These are phyloP conservation scores for Hiodon alosoides DNA, from an alignment of 2,113 vertebrate genomes.

Conservation along the genomic window DNA sequence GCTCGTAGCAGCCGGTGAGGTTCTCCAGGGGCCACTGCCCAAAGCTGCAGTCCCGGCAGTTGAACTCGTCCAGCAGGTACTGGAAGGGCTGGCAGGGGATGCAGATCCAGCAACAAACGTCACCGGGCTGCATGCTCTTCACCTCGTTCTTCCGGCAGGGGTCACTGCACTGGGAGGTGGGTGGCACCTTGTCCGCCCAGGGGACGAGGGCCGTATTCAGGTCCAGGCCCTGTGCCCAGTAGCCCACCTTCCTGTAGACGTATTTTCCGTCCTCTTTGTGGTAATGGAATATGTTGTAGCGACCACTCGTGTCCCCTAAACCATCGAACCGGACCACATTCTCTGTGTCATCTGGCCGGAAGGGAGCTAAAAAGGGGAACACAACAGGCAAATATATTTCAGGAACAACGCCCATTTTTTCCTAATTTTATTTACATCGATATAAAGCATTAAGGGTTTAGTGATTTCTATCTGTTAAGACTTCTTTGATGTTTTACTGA, in stretches of 20 bases:
- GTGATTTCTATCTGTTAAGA: background rate
- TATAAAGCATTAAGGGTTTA: too few relatives aligned
- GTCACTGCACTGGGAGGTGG: constrained; percentile 92
- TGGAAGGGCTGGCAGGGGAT: constrained; percentile 92
- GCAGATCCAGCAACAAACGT: constrained; percentile 98
- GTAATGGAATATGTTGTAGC: constrained; percentile 96
- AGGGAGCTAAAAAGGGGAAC: constrained; percentile 71
- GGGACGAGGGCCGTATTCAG: constrained; percentile 78
- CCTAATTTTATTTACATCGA: background rate
- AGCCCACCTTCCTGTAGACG: constrained; percentile 85
- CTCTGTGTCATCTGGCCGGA: constrained; percentile 78
- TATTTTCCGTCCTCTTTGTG: constrained; percentile 72
- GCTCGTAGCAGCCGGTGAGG: constrained; percentile 82
- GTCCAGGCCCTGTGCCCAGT: constrained; percentile 86
- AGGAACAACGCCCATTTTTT: constrained; percentile 10
- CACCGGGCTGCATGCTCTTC: constrained; percentile 95
- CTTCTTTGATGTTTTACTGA: background rate
- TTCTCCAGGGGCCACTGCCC: constrained; percentile 89
- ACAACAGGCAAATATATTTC: constrained; percentile 21
- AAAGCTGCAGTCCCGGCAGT: constrained; percentile 84
- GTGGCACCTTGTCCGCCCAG: constrained; percentile 69
- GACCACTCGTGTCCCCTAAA: constrained; percentile 85
- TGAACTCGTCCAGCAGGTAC: constrained; percentile 87
- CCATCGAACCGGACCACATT: constrained; percentile 81
- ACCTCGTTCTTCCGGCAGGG: constrained; percentile 92